Evolutionary conservation across 2,888 invertebrate species (phyloP).

Genomic region (Therioaphis trifolii): DNA sequence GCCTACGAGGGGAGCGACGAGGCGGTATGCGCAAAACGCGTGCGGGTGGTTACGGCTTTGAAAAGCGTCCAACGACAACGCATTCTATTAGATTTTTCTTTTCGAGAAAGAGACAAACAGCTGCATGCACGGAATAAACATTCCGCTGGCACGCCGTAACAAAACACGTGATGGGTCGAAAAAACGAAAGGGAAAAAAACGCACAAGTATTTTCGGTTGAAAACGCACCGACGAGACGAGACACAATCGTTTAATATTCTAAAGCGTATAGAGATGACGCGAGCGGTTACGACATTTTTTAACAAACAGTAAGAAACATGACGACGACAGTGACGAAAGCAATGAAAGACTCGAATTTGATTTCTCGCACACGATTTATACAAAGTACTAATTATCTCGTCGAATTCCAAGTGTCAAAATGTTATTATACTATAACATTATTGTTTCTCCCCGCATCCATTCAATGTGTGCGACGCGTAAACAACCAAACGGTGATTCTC

Average conservation of each 20-base stretch:
- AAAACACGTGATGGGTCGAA: not conserved
- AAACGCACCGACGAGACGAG: not conserved
- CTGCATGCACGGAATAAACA: conserved; percentile 25
- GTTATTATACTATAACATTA: too few relatives aligned
- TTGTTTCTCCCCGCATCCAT: too few relatives aligned
- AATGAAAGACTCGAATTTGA: too few relatives aligned
- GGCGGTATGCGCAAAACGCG: not conserved
- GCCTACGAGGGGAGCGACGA: not conserved
- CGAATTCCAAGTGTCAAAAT: too few relatives aligned
- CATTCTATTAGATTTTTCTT: not conserved
- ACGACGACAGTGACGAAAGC: not conserved
- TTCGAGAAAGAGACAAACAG: conserved; percentile 27
- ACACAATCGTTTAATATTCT: not conserved
- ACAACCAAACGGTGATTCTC: too few relatives aligned
- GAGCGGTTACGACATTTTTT: too few relatives aligned
- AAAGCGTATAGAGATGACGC: not conserved
- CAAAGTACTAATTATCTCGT: too few relatives aligned
- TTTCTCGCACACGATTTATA: too few relatives aligned
- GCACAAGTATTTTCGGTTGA: not conserved
- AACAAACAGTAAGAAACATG: not conserved
- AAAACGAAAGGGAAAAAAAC: not conserved
- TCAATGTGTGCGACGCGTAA: too few relatives aligned
- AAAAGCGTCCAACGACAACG: conserved; percentile 25
- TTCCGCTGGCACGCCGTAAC: conserved; percentile 13
- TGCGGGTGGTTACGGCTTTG: conserved; percentile 37